phyloP scores from a whole-genome alignment of 2,113 vertebrate genomes.

The Hyperopisus bebe region DNA sequence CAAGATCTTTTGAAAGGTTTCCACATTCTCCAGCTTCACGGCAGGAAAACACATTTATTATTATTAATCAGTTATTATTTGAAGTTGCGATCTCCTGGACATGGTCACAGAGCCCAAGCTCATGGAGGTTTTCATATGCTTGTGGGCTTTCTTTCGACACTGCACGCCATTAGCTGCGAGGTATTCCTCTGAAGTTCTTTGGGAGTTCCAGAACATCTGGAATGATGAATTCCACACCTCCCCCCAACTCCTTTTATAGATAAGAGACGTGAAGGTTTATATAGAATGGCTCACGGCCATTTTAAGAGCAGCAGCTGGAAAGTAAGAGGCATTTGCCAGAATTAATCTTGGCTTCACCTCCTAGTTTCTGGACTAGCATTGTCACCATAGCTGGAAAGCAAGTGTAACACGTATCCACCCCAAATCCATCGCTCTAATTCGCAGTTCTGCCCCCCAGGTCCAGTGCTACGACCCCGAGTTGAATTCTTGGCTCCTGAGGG shows the following conservation, averaged over 20 bases:
- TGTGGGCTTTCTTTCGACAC: not conserved
- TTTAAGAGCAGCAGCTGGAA: not conserved
- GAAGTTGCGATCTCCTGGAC: not conserved
- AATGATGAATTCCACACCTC: not conserved
- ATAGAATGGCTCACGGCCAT: not conserved
- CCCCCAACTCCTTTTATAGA: not conserved
- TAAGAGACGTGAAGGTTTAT: not conserved
- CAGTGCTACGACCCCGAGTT: conserved; percentile 92
- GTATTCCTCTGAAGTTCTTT: not conserved
- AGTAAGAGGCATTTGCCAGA: not conserved
- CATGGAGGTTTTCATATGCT: not conserved
- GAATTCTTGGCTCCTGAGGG: conserved; percentile 83
- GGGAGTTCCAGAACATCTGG: not conserved
- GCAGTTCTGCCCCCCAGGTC: conserved; percentile 65
- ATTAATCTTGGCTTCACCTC: not conserved
- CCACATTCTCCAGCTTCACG: not conserved
- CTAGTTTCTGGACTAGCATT: not conserved
- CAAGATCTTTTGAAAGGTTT: not conserved
- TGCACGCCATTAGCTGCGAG: not conserved
- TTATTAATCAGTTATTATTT: not conserved
- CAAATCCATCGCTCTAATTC: not conserved
- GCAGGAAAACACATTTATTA: not conserved
- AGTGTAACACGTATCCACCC: not conserved
- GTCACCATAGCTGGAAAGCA: not conserved
- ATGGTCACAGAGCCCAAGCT: not conserved